Base-by-base conservation (phyloP, 2,888 invertebrate genomes). In the Campopleginae sp. region DNA sequence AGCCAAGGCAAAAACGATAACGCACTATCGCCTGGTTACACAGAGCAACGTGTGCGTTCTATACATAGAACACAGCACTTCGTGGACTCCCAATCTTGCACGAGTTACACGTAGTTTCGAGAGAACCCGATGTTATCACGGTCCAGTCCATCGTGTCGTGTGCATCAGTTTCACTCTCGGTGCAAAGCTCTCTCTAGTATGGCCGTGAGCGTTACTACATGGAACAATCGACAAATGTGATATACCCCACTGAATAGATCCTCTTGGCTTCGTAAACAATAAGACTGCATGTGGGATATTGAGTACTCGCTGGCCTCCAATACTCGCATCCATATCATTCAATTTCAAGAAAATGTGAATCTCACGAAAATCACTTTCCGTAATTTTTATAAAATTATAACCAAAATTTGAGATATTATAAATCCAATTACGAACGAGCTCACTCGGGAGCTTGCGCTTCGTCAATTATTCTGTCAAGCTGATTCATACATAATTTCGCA, bases 141-240 rank as follows among this genome's bases (percentile, higher is more conserved):
- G 82, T 85, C 77, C 71, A 78, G 54, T 85, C 71, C 75, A 48
- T 70, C 79, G 70, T 78, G 75, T 70, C 79, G 81, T 71, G 63
- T 75, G 75, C 61, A 79, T 79, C 79, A 75, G 79, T 79, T 82
- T 85, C 78, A 58, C 65, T 82, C 31, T 33, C 27, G 44, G 78
- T 44, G 58, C 82, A 74, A 76, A 70, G 61, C 76, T 58, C 71
- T 58, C 71, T 68, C 31, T 27, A 44, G 61, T 33, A 31, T 65
- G 46, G 38, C 65, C 78, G 17, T n/a, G 42, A 78, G 51, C 38
- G 19, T 68, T 42, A 27, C 54, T 63, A 27, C 66, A 31, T 54
- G 23, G 48, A 71, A 65, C 63, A 81, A 84, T 84, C 80, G 42
- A 51, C 65, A 71, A 72, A 58, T 38, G 31, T 31, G 38, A 68